Base-by-base conservation (phyloP, 2,113 vertebrate genomes). In the Xiphophorus hellerii region DNA sequence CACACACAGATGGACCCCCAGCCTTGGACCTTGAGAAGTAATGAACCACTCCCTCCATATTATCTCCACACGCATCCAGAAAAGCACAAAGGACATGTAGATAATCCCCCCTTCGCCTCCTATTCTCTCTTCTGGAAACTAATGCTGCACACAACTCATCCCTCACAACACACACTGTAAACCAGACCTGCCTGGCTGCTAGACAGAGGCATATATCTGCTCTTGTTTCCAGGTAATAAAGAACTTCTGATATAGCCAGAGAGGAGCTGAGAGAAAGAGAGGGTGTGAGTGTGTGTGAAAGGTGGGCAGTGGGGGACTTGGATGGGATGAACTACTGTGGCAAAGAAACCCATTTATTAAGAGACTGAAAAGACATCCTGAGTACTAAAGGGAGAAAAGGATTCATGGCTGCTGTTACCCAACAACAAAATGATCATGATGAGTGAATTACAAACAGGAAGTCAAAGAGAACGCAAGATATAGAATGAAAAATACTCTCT, bases 201-300 rank as follows among this genome's bases (percentile, higher is more conserved):
- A 69, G 78, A 91, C 84, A 84, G 84, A 86, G 33, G 77, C 81
- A 90, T 88, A 89, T 89, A 91, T 92, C 89, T 87, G 77, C 71
- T 78, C 88, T 88, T 69, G 84, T 90, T 92, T 85, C 67, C 33
- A 39, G 82, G 84, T 90, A 82, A 90, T 90, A 89, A 90, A 90
- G 83, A 89, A 91, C 77, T 74, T 84, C 69, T 75, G 69, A 82
- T 81, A 82, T 64, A 71, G 73, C 66, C 66, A 76, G 81, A 87
- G 76, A 77, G 71, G 37, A 69, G 73, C 31, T 74, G 61, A 71
- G 58, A 70, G 61, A 67, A 60, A 70, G 69, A 33, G 60, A 72
- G 62, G 14, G 35, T n/a, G 58, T 66, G 44, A 33, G 48, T 31
- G 28, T 27, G 74, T 12, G 62, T 39, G 64, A 42, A 42, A 37